Conservation (phyloP, 2,113 vertebrate species). For the Nothobranchius kuhntae region DNA sequence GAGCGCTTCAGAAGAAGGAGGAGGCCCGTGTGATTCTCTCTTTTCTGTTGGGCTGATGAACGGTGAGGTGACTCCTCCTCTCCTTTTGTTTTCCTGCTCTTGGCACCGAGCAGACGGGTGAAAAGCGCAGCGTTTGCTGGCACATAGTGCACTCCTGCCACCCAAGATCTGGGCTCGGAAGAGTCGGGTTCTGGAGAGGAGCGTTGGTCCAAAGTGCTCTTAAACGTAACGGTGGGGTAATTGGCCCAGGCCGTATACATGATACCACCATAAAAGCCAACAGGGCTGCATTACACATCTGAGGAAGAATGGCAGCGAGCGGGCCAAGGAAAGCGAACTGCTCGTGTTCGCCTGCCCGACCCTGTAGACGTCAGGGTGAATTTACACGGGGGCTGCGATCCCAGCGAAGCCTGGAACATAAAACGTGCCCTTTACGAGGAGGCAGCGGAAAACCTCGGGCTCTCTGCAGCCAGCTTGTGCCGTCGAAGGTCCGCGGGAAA, state of each 20-base stretch:
- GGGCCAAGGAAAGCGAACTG: constrained; percentile 33
- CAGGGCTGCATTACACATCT: constrained; percentile 51
- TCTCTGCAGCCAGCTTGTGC: background rate
- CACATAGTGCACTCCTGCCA: constrained; percentile 43
- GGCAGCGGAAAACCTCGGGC: background rate
- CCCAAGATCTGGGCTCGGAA: constrained; percentile 60
- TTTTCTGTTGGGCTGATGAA: constrained; percentile 15
- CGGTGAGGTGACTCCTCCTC: constrained; percentile 47
- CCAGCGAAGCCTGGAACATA: constrained; percentile 10
- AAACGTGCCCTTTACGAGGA: background rate
- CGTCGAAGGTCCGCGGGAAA: background rate
- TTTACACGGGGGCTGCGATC: constrained; percentile 24
- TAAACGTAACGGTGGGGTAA: constrained; percentile 47
- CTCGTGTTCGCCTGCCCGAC: constrained; percentile 8
- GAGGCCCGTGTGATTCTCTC: constrained; percentile 20
- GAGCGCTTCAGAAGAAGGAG: constrained; percentile 24
- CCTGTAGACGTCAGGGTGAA: constrained; percentile 28
- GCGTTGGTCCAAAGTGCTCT: constrained; percentile 50
- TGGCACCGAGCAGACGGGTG: constrained; percentile 43
- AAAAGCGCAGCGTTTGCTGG: constrained; percentile 57
- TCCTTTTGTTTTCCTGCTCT: constrained; percentile 50
- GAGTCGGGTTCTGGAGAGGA: constrained; percentile 29
- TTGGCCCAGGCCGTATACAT: constrained; percentile 52
- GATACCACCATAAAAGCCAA: constrained; percentile 58
- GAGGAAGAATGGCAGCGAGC: constrained; percentile 53